Conservation (phyloP, 2,888 invertebrate genomes). For the Coelinius sp. region DNA sequence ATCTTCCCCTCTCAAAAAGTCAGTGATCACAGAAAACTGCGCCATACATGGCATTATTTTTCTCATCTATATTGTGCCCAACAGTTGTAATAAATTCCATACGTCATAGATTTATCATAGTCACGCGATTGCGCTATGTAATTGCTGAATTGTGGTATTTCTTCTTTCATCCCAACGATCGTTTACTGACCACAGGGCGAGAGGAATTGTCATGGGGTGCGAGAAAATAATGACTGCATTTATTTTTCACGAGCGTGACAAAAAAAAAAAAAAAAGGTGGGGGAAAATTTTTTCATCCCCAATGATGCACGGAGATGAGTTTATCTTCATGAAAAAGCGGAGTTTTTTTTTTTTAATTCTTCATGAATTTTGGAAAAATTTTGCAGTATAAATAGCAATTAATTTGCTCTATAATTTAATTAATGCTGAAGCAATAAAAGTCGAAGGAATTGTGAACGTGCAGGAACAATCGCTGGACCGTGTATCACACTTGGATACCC, state of each 20-base stretch:
- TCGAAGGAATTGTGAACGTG: constrained; percentile 24
- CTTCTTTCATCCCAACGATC: constrained; percentile 10
- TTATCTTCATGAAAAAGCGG: constrained; percentile 21
- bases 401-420: constrained; percentile 33
- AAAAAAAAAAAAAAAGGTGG: not conserved
- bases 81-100: constrained; percentile 58
- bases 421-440: not conserved
- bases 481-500: not conserved
- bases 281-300: constrained; percentile 6
- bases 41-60: constrained; percentile 6
- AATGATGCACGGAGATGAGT: constrained; percentile 21
- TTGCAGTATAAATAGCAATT: constrained; percentile 29
- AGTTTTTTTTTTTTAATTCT: not conserved
- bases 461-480: not conserved
- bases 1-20: not conserved
- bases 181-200: constrained; percentile 39
- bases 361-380: not conserved
- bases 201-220: constrained; percentile 34
- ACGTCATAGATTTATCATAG: constrained; percentile 65
- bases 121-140: constrained; percentile 60
- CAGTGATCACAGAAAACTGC: not conserved
- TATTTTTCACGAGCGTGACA: constrained; percentile 45
- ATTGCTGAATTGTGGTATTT: constrained; percentile 58
- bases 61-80: constrained; percentile 12
- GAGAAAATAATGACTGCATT: constrained; percentile 47